phyloP scores from a whole-genome alignment of 1,140 invertebrate species.

The Epicauta chinensis region DNA sequence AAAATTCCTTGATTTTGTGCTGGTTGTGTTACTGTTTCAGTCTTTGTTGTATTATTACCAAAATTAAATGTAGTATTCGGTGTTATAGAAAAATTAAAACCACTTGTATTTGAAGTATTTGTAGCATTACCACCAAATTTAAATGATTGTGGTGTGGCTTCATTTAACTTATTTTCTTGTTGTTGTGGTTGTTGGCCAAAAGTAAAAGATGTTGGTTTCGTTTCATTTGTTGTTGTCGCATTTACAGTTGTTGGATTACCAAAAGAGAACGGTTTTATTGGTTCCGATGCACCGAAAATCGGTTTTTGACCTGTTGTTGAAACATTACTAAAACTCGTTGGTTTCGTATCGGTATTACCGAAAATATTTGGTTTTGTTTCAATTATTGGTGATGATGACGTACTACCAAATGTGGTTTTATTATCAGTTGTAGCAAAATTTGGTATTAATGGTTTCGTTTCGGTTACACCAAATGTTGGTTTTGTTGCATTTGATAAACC shows the following conservation, averaged over 20 bases:
- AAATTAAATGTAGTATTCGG: conserved; percentile 11
- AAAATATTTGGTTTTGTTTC: too few relatives aligned
- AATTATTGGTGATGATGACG: too few relatives aligned
- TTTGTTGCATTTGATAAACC: conserved; percentile 6
- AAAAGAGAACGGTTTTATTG: too few relatives aligned
- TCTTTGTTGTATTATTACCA: conserved; percentile 1
- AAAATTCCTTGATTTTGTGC: neutral
- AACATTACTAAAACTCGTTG: neutral
- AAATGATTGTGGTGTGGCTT: neutral
- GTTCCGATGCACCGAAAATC: too few relatives aligned
- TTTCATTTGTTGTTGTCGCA: too few relatives aligned
- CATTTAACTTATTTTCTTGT: neutral
- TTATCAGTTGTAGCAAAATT: too few relatives aligned
- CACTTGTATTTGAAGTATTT: neutral
- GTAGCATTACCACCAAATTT: neutral
- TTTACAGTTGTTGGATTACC: too few relatives aligned
- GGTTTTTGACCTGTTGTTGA: too few relatives aligned
- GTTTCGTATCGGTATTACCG: neutral
- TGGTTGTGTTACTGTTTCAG: neutral
- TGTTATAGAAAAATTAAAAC: conserved; percentile 1
- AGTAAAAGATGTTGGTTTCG: neutral
- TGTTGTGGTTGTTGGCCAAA: conserved; percentile 5
- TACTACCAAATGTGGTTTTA: too few relatives aligned
- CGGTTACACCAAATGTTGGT: conserved; percentile 1
- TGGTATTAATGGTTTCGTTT: too few relatives aligned